A percentile compares a stretch with the other conserved stretches of the same genome.
Evolutionary conservation across 2,888 invertebrate species (phyloP).

Genomic region (Tupiocoris notatus): DNA sequence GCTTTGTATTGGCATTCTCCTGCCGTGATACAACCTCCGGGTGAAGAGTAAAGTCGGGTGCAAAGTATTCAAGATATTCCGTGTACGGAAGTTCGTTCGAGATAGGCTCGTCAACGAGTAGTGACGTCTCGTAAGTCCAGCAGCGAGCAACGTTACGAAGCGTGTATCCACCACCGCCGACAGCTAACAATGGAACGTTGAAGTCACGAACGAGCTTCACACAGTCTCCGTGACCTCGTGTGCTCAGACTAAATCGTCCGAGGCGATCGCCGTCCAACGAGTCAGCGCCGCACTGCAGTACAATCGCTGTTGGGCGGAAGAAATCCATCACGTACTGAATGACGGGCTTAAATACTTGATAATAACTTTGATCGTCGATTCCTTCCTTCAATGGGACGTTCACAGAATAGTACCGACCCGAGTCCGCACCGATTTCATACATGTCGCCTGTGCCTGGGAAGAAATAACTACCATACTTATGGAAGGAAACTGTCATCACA

Average conservation of each 20-base stretch:
- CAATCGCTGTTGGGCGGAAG: constrained; percentile 94
- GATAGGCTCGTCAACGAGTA: constrained; percentile 88
- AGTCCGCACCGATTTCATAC: constrained; percentile 96
- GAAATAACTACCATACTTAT: constrained; percentile 96
- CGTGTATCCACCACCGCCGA: constrained; percentile 83
- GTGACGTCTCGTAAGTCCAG: constrained; percentile 98
- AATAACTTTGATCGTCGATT: constrained; percentile 90
- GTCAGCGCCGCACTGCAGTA: constrained; percentile 97
- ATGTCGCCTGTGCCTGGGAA: constrained; percentile 99
- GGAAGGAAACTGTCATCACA: constrained; percentile 99
- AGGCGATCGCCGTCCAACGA: constrained; percentile 92
- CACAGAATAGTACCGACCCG: constrained; percentile 93
- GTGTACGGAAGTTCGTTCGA: constrained; percentile 93
- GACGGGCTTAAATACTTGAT: constrained; percentile 89
- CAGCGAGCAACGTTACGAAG: constrained; percentile 95
- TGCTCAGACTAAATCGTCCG: constrained; percentile 94
- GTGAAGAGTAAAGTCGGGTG: constrained; percentile 93
- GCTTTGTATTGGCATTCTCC: constrained; percentile 93
- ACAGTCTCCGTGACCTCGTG: constrained; percentile 95
- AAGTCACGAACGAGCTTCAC: constrained; percentile 92
- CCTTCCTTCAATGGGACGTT: constrained; percentile 98
- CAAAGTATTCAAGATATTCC: constrained; percentile 95
- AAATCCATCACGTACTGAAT: constrained; percentile 93
- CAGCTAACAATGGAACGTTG: constrained; percentile 86
- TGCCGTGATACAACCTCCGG: constrained; percentile 84